Percentiles rank a stretch among this genome's conserved stretches.
Conservation (phyloP, 2,113 vertebrate species). For the Forbesichthys papilliferus region DNA sequence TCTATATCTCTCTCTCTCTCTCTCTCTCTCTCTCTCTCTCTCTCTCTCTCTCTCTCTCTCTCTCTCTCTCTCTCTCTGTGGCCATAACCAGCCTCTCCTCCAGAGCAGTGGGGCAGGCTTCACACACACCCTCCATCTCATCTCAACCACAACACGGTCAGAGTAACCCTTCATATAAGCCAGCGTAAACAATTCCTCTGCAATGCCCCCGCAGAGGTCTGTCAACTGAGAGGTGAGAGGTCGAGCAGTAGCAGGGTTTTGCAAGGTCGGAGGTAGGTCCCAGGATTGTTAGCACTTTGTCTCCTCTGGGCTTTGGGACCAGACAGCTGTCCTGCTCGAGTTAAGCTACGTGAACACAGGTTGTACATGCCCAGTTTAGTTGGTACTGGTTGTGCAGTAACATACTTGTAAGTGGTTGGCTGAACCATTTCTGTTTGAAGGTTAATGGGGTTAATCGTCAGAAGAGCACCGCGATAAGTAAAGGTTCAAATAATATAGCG, state of each 20-base stretch:
- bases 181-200: not conserved
- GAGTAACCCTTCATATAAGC: not conserved
- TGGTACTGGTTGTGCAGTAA: conserved; percentile 6
- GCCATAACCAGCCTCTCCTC: conserved; percentile 17
- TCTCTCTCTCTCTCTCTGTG: not conserved
- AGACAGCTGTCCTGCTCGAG: conserved; percentile 58
- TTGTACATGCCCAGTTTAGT: not conserved
- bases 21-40: not conserved
- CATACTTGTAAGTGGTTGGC: not conserved
- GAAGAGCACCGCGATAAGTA: not conserved
- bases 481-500: not conserved
- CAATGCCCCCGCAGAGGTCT: conserved; percentile 29
- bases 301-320: conserved; percentile 56
- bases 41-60: no score
- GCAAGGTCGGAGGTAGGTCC: conserved; percentile 51
- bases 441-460: no score
- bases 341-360: conserved; percentile 55
- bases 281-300: conserved; percentile 50
- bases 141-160: not conserved
- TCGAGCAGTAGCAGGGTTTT: conserved; percentile 59
- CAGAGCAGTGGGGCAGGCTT: conserved; percentile 12
- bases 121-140: conserved; percentile 15
- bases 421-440: no score
- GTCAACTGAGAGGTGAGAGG: conserved; percentile 46
- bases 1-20: no score